Evolutionary conservation across 2,113 vertebrate species (phyloP).

Genomic region (Clarias magur): DNA sequence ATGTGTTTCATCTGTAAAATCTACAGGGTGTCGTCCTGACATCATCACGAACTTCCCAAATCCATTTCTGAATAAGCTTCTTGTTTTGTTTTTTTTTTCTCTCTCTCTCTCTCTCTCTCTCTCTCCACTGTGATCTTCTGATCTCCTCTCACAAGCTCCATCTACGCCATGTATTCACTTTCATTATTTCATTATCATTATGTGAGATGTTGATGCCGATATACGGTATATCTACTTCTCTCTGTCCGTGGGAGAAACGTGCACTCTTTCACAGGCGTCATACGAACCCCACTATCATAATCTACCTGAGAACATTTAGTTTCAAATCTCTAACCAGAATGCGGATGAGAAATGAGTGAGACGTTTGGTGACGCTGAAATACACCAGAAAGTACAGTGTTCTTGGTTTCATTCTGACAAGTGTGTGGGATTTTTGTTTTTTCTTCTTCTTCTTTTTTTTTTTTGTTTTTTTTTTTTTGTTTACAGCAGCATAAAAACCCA

Average conservation of each 20-base stretch:
- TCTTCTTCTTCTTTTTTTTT: too few relatives aligned
- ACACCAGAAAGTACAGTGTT: slow-evolving; percentile 30
- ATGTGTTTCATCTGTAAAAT: neutral
- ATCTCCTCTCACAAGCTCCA: neutral
- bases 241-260: neutral
- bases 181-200: neutral
- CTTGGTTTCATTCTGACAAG: slow-evolving; percentile 29
- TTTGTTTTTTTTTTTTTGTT: neutral
- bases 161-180: too few relatives aligned
- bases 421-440: too few relatives aligned
- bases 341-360: slow-evolving; percentile 22
- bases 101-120: too few relatives aligned
- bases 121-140: neutral
- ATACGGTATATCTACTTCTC: neutral
- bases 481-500: neutral
- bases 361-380: too few relatives aligned
- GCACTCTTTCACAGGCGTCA: neutral
- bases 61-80: slow-evolving; percentile 1
- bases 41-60: slow-evolving; percentile 2
- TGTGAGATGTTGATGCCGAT: neutral
- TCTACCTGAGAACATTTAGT: slow-evolving; percentile 5
- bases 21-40: neutral
- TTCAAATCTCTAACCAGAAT: slow-evolving; percentile 20
- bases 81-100: neutral
- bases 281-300: neutral